These are phyloP conservation scores for Leuctra nigra DNA, from an alignment of 2,888 invertebrate genomes.

Conservation along the genomic window DNA sequence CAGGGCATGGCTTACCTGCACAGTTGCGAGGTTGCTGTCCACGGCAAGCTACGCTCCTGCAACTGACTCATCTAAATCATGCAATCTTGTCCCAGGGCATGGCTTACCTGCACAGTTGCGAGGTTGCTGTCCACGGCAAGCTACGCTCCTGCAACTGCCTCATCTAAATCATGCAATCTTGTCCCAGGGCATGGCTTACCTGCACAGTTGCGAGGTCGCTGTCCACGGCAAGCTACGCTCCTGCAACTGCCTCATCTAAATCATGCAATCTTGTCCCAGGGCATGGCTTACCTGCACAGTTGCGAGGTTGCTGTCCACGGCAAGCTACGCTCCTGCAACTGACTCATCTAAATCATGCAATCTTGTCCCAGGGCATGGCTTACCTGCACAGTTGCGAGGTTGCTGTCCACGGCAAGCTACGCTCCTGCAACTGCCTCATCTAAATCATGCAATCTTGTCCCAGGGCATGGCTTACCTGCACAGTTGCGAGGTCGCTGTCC, in stretches of 20 bases:
- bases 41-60: conserved; percentile 78
- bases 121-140: conserved; percentile 76
- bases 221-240: conserved; percentile 82
- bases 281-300: conserved; percentile 80
- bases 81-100: conserved; percentile 70
- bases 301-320: conserved; percentile 78
- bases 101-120: conserved; percentile 77
- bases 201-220: conserved; percentile 72
- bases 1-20: conserved; percentile 87
- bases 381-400: conserved; percentile 77
- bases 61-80: conserved; percentile 85
- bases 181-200: conserved; percentile 74
- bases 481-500: conserved; percentile 69
- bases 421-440: conserved; percentile 82
- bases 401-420: conserved; percentile 75
- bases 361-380: conserved; percentile 71
- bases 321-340: conserved; percentile 78
- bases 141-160: conserved; percentile 81
- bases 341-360: no score
- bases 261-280: no score
- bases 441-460: no score
- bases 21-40: conserved; percentile 69
- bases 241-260: conserved; percentile 80
- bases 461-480: conserved; percentile 87
- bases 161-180: no score